Evolutionary conservation across 35 echinoderm and acorn worm species (phyloP), one percentile per base, ranked within the genome.

Genomic region (Nesometra sesokonis): DNA sequence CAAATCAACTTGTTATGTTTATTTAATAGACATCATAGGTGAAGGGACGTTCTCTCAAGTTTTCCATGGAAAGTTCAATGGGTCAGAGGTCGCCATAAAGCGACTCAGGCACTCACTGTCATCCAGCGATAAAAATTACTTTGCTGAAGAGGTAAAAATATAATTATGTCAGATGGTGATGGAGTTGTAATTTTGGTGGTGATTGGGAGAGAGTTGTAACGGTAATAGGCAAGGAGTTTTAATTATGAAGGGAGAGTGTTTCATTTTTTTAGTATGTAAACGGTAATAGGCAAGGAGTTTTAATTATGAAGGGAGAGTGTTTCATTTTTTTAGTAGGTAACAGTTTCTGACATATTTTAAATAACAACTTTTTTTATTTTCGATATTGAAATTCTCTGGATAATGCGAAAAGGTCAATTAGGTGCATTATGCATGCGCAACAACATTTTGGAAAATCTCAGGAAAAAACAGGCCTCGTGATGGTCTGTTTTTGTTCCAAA

Each of bases 41-140:
- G 89, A 90, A 47, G 89, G 89, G 0, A 46, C 89, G 31, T 90
- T 90, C 46, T 90, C 89, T 0, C 83, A 86, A 38, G 89, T 90
- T 17, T 90, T 90, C 78, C 76, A 77, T 33, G 89, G 89, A 37
- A 47, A n/a, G 78, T 90, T 85, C 84, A 85, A 90, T 86, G 89
- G 89, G 29, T 90, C 89, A 57, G 89, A 90, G 78, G 89, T 90
- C 11, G 89, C 89, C 30, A 86, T 90, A 32, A 90, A 90, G 27
- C 85, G 89, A 90, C 78, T 90, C 11, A 90, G 86, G 84, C 85
- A 43, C 8, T 84, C 89, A 23, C 76, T 90, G 27, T 39, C 77
- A 43, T 37, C 31, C 1, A 36, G 77, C 0, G 89, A 90, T 47
- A 84, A 85, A 46, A 90, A 90, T 38, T 90, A 90, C 76, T 90